Evolutionary conservation across 2,888 invertebrate genomes (phyloP).

Genomic region (Amiota mariae): DNA sequence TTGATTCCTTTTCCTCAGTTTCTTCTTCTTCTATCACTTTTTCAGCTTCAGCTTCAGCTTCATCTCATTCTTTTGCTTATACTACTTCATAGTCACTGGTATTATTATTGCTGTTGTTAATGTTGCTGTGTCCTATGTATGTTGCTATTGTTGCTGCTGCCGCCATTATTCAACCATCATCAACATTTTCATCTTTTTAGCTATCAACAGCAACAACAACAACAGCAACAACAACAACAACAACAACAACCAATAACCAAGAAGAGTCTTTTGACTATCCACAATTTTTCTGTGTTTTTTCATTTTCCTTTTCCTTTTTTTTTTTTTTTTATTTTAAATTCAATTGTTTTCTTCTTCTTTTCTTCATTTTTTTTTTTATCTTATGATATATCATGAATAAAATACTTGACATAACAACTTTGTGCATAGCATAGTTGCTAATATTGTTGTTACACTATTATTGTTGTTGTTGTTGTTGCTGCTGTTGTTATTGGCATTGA

Average conservation of each 20-base stretch:
- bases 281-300: too few relatives aligned
- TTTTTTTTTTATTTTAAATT: too few relatives aligned
- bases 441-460: too few relatives aligned
- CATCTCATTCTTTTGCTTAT: not conserved
- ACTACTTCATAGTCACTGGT: not conserved
- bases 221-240: not conserved
- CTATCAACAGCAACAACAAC: conserved; percentile 12
- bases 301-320: too few relatives aligned
- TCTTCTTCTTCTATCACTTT: not conserved
- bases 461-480: too few relatives aligned
- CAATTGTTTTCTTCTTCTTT: too few relatives aligned
- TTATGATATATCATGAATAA: not conserved
- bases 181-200: conserved; percentile 12
- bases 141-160: conserved; percentile 5
- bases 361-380: too few relatives aligned
- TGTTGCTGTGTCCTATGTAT: too few relatives aligned
- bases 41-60: not conserved
- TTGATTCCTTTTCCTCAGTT: not conserved
- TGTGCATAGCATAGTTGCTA: not conserved
- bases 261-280: too few relatives aligned
- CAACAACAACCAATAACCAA: not conserved
- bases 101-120: not conserved
- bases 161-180: conserved; percentile 21
- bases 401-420: too few relatives aligned
- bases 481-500: not conserved